Base-by-base conservation (phyloP, 2,113 vertebrate genomes). In the Anser cygnoides region DNA sequence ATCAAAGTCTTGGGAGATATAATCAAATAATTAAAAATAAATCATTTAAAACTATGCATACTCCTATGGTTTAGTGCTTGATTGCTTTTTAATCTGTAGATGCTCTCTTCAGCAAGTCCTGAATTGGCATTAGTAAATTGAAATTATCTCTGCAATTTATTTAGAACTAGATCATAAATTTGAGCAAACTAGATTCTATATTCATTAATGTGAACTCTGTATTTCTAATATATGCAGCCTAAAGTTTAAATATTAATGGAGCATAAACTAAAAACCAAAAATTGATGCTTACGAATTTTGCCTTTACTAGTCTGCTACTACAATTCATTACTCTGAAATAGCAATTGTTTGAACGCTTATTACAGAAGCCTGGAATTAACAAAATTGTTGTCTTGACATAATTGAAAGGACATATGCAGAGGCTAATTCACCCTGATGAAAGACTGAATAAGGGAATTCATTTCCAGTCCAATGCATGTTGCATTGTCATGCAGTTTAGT, bases 41-140 rank as follows among this genome's bases (percentile, higher is more conserved):
- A 68, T 8, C 31, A 82, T 61, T 90, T 57, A 58, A 88, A 93
- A 80, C n/a, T 88, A 71, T 82, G 50, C 67, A 84, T 79, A 71
- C 75, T 89, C 21, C 62, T 95, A 75, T 17, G 74, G 11, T 63
- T 94, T 78, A 44, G 3, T 66, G 26, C 44, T 91, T 96, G 73
- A 94, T 95, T 95, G 55, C 19, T 87, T 97, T 92, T 96, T 93
- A 96, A 95, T 92, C 35, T 95, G 68, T 91, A 90, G 58, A 80
- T 71, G 11, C 4, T 87, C 72, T 87, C 70, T 90, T 93, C n/a
- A 91, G 25, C 29, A 80, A 29, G 7, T 79, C 31, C 87, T 83
- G 6, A 57, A 83, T 95, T 71, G 52, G 33, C 23, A 63, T 92
- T 90, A 88, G 23, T 66, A 15, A 72, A 93, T 94, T 94, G 11